Conservation (phyloP, 2,888 invertebrate genomes). For the Dicyrtoma fusca region DNA sequence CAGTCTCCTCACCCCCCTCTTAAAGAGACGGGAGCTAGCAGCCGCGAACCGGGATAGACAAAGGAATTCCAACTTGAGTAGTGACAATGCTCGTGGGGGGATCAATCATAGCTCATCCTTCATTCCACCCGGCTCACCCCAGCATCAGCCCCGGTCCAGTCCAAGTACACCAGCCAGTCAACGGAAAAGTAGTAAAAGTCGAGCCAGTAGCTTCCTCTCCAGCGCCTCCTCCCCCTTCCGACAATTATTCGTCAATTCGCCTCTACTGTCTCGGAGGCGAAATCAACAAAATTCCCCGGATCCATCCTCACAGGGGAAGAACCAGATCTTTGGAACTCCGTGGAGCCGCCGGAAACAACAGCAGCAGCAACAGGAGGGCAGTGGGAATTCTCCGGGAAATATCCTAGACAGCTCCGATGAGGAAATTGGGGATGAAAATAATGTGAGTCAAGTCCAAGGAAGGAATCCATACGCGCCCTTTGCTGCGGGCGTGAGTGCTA, state of each 20-base stretch:
- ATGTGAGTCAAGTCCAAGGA: not conserved
- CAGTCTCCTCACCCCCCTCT: slow-evolving; percentile 51
- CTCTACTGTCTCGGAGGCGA: slow-evolving; percentile 67
- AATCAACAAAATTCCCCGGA: not conserved
- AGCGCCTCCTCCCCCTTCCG: slow-evolving; percentile 55
- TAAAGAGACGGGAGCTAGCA: slow-evolving; percentile 49
- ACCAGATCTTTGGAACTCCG: not conserved
- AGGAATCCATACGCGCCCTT: too few species aligned
- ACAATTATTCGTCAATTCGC: slow-evolving; percentile 73
- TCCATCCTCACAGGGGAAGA: not conserved
- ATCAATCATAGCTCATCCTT: slow-evolving; percentile 47
- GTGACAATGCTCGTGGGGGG: slow-evolving; percentile 16
- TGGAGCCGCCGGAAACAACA: not conserved
- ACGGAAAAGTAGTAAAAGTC: slow-evolving; percentile 69
- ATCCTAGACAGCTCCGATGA: slow-evolving; percentile 58
- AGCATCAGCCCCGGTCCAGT: slow-evolving; percentile 73
- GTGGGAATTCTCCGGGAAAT: not conserved
- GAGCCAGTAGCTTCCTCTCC: slow-evolving; percentile 68
- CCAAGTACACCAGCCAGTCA: slow-evolving; percentile 72
- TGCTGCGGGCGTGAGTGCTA: too few species aligned
- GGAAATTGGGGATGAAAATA: slow-evolving; percentile 46
- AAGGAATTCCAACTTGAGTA: not conserved
- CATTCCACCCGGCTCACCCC: slow-evolving; percentile 54
- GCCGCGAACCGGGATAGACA: slow-evolving; percentile 34
- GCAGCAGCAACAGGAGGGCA: not conserved